Evolutionary conservation across 2,113 vertebrate genomes (phyloP).

Genomic region (Halichoerus grypus): DNA sequence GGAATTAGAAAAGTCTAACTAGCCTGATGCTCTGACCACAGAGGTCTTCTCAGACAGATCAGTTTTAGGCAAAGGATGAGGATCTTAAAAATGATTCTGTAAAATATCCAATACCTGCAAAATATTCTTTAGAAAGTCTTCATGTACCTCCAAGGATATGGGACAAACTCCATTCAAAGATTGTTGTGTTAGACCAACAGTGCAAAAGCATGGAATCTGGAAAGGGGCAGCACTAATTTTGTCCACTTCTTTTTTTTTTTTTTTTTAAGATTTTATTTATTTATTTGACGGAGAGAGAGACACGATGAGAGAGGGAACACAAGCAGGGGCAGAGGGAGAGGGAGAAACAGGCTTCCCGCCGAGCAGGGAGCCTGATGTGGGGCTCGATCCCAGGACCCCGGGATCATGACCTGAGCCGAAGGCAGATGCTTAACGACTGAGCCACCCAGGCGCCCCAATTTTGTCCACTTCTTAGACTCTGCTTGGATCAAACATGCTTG

Average conservation of each 20-base stretch:
- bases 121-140: background rate
- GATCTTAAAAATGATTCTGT: background rate
- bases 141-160: background rate
- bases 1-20: background rate
- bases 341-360: too few species aligned
- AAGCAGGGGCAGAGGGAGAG: too few species aligned
- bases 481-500: background rate
- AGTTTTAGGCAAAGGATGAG: background rate
- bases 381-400: too few species aligned
- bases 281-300: too few species aligned
- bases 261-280: too few species aligned
- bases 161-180: background rate
- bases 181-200: background rate
- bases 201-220: background rate
- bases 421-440: too few species aligned
- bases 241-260: background rate
- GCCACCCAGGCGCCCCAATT: too few species aligned
- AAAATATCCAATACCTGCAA: background rate
- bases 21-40: background rate
- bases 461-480: background rate
- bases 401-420: too few species aligned
- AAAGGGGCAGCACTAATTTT: background rate
- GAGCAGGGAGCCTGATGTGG: too few species aligned
- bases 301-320: too few species aligned
- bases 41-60: background rate